Conservation (phyloP, 2,888 invertebrate species). For the Calephelis perditalis region DNA sequence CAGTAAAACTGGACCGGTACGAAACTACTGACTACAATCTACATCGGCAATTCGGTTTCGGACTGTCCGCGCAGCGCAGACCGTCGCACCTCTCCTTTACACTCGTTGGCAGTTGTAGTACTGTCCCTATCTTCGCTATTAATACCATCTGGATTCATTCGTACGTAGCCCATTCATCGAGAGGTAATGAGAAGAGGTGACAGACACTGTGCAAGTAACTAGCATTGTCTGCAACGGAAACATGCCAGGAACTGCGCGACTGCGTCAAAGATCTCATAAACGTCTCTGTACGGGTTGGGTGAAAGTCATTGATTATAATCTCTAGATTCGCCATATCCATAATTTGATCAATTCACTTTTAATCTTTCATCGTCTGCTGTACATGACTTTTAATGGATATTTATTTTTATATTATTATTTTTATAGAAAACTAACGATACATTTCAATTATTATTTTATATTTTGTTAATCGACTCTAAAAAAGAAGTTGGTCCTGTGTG, state of each 20-base stretch:
- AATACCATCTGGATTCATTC: constrained; percentile 50
- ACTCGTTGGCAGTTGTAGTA: constrained; percentile 34
- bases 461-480: too few species aligned
- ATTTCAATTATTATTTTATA: too few species aligned
- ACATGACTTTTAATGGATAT: too few species aligned
- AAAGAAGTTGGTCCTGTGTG: too few species aligned
- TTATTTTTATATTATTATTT: too few species aligned
- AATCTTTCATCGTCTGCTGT: too few species aligned
- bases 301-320: constrained; percentile 1
- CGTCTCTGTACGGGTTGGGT: constrained; percentile 15
- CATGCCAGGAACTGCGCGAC: constrained; percentile 15
- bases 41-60: constrained; percentile 55
- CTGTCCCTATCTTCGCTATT: constrained; percentile 34
- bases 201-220: constrained; percentile 55
- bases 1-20: constrained; percentile 55
- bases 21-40: constrained; percentile 55
- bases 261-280: constrained; percentile 31
- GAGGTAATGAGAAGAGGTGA: constrained; percentile 43
- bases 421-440: too few species aligned
- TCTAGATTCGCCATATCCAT: not conserved
- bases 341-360: too few species aligned
- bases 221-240: constrained; percentile 55
- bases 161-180: constrained; percentile 70
- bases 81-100: constrained; percentile 35
- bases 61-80: constrained; percentile 49